A percentile compares a stretch with the other conserved stretches of the same genome.
Conservation (phyloP, 2,797 vertebrate species). For the Sebastes steindachneri region DNA sequence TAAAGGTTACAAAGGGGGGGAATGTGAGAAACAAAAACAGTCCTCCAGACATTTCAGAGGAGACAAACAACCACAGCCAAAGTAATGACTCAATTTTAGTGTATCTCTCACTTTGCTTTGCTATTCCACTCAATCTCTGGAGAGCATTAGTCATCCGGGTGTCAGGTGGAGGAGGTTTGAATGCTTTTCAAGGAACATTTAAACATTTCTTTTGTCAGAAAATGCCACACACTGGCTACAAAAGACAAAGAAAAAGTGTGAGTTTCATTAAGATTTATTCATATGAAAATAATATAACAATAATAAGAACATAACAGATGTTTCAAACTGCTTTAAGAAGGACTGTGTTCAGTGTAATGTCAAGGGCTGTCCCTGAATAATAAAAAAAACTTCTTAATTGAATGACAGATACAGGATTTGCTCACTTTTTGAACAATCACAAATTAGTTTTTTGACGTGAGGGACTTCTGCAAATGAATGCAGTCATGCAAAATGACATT, state of each 20-base stretch:
- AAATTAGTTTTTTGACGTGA: constrained; percentile 32
- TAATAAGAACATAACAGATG: constrained; percentile 69
- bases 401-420: constrained; percentile 31
- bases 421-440: constrained; percentile 30
- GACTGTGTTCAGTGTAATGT: constrained; percentile 51
- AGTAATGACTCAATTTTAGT: constrained; percentile 39
- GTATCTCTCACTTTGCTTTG: constrained; percentile 29
- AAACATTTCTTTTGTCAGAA: constrained; percentile 1
- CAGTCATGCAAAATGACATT: constrained; percentile 68
- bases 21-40: constrained; percentile 6
- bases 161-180: constrained; percentile 26
- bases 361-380: constrained; percentile 35
- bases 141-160: constrained; percentile 57
- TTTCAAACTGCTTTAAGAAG: constrained; percentile 55
- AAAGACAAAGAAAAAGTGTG: constrained; percentile 18
- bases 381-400: constrained; percentile 20
- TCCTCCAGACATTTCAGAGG: constrained; percentile 27
- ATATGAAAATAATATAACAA: constrained; percentile 82
- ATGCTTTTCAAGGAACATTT: constrained; percentile 17
- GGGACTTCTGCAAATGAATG: constrained; percentile 45
- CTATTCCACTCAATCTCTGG: constrained; percentile 9
- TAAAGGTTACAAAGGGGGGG: not conserved
- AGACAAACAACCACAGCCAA: constrained; percentile 28
- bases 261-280: constrained; percentile 76
- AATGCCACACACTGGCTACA: not conserved